A percentile compares a stretch with the other conserved stretches of the same genome.
Evolutionary conservation across 2,888 invertebrate genomes (phyloP).

Genomic region (Nomada ruficornis): DNA sequence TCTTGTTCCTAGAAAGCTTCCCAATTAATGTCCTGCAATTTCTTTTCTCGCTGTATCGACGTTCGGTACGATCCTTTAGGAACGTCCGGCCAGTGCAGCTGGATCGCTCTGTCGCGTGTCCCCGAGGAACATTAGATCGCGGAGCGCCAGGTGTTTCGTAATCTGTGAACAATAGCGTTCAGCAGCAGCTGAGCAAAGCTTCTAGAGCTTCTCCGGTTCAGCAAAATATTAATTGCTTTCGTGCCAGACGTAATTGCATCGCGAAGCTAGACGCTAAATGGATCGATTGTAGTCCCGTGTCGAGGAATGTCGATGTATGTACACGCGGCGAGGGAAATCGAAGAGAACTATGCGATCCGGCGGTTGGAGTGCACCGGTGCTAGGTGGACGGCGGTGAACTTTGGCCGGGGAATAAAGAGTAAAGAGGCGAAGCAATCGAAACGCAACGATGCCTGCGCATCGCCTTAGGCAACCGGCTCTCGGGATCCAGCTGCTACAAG

Average conservation of each 20-base stretch:
- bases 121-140: too few relatives aligned
- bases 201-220: background rate
- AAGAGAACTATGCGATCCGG: slow-evolving; percentile 30
- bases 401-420: slow-evolving; percentile 51
- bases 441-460: slow-evolving; percentile 47
- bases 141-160: too few relatives aligned
- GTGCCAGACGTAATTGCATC: slow-evolving; percentile 26
- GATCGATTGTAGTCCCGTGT: slow-evolving; percentile 20
- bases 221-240: slow-evolving; percentile 17
- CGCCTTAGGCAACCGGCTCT: slow-evolving; percentile 60
- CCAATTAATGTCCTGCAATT: too few relatives aligned
- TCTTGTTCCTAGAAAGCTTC: too few relatives aligned
- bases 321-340: slow-evolving; percentile 29
- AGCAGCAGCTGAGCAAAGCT: too few relatives aligned
- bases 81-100: too few relatives aligned
- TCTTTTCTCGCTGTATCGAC: background rate
- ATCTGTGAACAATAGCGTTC: too few relatives aligned
- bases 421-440: slow-evolving; percentile 47
- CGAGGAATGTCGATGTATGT: slow-evolving; percentile 40
- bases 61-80: too few relatives aligned
- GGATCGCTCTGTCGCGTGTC: too few relatives aligned
- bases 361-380: background rate
- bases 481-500: slow-evolving; percentile 51
- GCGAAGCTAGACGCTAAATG: slow-evolving; percentile 27
- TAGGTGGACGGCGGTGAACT: slow-evolving; percentile 46